Percentiles rank a stretch among this genome's conserved stretches.
Conservation (phyloP, 2,888 invertebrate species). For the Parnassius orleans region DNA sequence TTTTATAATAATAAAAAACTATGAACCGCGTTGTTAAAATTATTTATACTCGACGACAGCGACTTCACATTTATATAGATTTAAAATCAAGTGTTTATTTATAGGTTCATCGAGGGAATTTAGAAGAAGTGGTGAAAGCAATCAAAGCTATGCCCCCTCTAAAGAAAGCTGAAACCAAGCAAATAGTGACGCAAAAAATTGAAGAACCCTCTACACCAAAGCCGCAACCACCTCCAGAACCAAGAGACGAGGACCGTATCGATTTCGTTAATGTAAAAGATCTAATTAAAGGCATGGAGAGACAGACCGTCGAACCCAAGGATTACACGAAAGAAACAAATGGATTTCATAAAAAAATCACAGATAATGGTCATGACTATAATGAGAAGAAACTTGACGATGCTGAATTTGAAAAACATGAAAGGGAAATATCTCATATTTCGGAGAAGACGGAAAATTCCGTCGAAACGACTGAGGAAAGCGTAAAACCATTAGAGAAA, state of each 20-base stretch:
- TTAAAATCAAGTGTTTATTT: slow-evolving; percentile 34
- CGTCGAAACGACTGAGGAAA: slow-evolving; percentile 29
- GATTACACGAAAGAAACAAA: slow-evolving; percentile 59
- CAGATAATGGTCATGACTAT: slow-evolving; percentile 58
- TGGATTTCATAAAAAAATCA: slow-evolving; percentile 63
- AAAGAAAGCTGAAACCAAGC: slow-evolving; percentile 59
- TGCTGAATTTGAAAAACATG: slow-evolving; percentile 33
- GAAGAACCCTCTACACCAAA: slow-evolving; percentile 51
- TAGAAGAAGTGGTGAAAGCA: slow-evolving; percentile 71
- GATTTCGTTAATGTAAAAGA: slow-evolving; percentile 82
- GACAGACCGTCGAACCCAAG: slow-evolving; percentile 53
- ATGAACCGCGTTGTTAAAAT: too few species aligned
- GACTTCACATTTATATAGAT: not conserved
- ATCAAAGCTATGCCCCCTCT: slow-evolving; percentile 70
- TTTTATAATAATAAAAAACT: too few species aligned
- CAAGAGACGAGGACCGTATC: slow-evolving; percentile 72
- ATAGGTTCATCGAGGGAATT: slow-evolving; percentile 81
- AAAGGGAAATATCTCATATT: slow-evolving; percentile 35
- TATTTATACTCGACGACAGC: too few species aligned
- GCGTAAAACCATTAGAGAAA: slow-evolving; percentile 47
- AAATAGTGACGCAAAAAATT: slow-evolving; percentile 45
- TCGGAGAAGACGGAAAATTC: slow-evolving; percentile 37
- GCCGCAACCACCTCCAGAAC: slow-evolving; percentile 45
- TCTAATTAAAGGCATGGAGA: slow-evolving; percentile 83
- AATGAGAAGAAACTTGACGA: slow-evolving; percentile 42